Base-by-base conservation (phyloP, 2,797 vertebrate genomes). In the Rhinophrynus dorsalis region DNA sequence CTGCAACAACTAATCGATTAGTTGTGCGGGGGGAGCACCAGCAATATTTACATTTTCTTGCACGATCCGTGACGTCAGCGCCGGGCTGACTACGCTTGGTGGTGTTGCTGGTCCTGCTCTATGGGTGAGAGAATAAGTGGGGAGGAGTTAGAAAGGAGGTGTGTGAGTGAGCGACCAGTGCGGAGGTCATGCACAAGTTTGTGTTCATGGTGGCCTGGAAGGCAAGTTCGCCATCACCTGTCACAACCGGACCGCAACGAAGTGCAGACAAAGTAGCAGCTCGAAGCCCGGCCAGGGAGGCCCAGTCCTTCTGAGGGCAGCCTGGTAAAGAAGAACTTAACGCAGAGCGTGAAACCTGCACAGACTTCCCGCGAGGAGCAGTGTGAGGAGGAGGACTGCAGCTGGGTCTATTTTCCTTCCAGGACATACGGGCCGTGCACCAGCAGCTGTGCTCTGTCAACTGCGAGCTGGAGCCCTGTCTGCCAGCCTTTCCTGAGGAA, bases 391-490 rank as follows among this genome's bases (percentile, higher is more conserved):
- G 94, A 94, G 58, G 96, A 97, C 82, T 96, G 91, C 83, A 99
- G 96, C 84, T 99, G 96, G 96, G 96, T 96, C 86, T 99, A 27
- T 98, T 97, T 83, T 96, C 96, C 44, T 96, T 96, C 87, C 94
- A 96, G 77, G 96, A 99, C 67, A 74, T 98, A 81, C 78, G 93
- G 42, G 88, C 93, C 0, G 91, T 90, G 5, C 96, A 99, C 75
- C 89, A 92, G 76, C 97, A 96, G 81, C 88, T 99, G 62, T 96
- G 94, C 75, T 93, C 95, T 0, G 94, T 98, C 54, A 97, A 92
- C 82, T 96, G 94, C 2, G 94, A 96, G 82, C 84, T 99, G 78
- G 95, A 94, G 68, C 92, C 92, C 0, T 98, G 93, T 72, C 74
- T 99, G 45, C 97, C 97, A 0, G 79, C 83, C 1, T 94, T 99